Percentiles rank a stretch among this genome's conserved stretches.
phyloP scores from a whole-genome alignment of 2,888 invertebrate genomes.

The Diarsia mendica region DNA sequence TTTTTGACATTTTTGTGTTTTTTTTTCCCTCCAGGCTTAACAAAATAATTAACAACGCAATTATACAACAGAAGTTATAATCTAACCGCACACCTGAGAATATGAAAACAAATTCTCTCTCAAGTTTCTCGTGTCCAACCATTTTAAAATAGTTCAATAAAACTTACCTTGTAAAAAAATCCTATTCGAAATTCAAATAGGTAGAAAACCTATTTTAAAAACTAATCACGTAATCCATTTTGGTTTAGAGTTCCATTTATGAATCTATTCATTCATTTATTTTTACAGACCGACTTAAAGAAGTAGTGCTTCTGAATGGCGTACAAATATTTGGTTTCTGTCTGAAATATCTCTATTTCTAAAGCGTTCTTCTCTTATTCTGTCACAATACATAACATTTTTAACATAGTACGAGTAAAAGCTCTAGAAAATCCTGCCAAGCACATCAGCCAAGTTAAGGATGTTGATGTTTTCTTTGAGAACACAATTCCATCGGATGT shows the following conservation, averaged over 20 bases:
- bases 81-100: conserved; percentile 8
- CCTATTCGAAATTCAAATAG: neutral
- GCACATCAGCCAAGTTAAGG: conserved; percentile 62
- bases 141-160: conserved; percentile 23
- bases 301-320: neutral
- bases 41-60: conserved; percentile 8
- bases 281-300: neutral
- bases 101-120: conserved; percentile 24
- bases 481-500: conserved; percentile 63
- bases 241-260: conserved; percentile 6
- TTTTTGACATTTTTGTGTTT: no score
- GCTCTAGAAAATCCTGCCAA: conserved; percentile 32
- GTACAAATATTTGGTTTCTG: neutral
- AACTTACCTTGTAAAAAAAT: neutral
- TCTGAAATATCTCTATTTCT: neutral
- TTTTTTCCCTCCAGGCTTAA: neutral
- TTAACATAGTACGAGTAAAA: conserved; percentile 26
- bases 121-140: neutral
- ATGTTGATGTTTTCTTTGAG: conserved; percentile 67
- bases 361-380: neutral
- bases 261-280: conserved; percentile 1
- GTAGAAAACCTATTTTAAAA: neutral
- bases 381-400: conserved; percentile 1
- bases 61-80: conserved; percentile 13
- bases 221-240: conserved; percentile 15